phyloP scores from a whole-genome alignment of 2,113 vertebrate species.

The Montifringilla adamsi region DNA sequence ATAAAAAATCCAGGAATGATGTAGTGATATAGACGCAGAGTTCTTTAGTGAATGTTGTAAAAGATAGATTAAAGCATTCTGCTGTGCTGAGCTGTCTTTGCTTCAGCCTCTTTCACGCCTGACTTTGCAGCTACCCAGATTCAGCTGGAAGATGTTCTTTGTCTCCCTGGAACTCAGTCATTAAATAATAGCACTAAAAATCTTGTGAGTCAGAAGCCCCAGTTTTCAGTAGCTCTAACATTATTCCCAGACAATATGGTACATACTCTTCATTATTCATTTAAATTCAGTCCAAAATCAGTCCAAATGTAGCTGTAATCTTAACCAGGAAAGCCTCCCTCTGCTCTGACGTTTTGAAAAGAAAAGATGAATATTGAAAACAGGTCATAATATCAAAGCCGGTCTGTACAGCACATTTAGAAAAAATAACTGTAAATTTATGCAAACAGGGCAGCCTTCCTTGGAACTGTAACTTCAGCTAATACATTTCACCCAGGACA shows the following conservation, averaged over 20 bases:
- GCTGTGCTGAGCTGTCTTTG: not conserved
- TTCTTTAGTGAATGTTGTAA: not conserved
- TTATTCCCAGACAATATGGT: not conserved
- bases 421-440: not conserved
- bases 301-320: not conserved
- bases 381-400: not conserved
- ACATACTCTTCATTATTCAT: not conserved
- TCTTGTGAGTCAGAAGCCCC: not conserved
- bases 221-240: not conserved
- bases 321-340: not conserved
- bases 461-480: not conserved
- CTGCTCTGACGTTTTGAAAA: not conserved
- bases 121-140: not conserved
- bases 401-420: not conserved
- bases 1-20: not conserved
- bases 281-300: not conserved
- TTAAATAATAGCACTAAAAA: conserved; percentile 22
- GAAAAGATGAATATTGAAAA: not conserved
- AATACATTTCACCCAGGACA: not conserved
- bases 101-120: not conserved
- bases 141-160: not conserved
- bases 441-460: not conserved
- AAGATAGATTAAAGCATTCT: not conserved
- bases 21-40: not conserved
- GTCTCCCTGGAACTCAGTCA: not conserved